Conservation (phyloP, 2,888 invertebrate species). For the Netelia inedita region DNA sequence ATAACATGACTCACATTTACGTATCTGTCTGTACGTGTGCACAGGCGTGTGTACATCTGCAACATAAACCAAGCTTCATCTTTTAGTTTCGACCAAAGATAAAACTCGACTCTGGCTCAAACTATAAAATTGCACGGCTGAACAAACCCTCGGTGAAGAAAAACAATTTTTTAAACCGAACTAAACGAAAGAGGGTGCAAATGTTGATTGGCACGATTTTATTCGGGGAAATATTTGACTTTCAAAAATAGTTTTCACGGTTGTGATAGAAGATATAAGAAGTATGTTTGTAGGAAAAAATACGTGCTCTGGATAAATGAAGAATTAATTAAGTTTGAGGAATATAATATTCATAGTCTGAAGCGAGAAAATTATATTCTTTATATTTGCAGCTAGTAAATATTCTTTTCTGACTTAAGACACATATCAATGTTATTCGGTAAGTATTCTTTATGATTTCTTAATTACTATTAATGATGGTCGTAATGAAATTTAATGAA, state of each 20-base stretch:
- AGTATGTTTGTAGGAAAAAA: not conserved
- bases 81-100: not conserved
- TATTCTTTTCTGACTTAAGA: too few relatives aligned
- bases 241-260: too few relatives aligned
- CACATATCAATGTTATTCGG: not conserved
- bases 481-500: constrained; percentile 73
- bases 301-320: not conserved
- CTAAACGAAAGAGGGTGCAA: too few relatives aligned
- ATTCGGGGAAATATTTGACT: too few relatives aligned
- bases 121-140: not conserved
- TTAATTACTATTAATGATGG: constrained; percentile 78
- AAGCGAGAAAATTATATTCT: too few relatives aligned
- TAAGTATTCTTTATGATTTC: constrained; percentile 43
- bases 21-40: not conserved
- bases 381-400: too few relatives aligned
- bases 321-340: not conserved
- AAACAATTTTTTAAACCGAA: too few relatives aligned
- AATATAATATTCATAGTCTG: not conserved
- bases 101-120: not conserved
- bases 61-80: not conserved
- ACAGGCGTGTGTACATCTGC: not conserved
- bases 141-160: too few relatives aligned
- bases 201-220: too few relatives aligned
- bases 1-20: constrained; percentile 11
- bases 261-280: too few relatives aligned